Conservation (phyloP, 2,113 vertebrate genomes). For the Saguinus midas region DNA sequence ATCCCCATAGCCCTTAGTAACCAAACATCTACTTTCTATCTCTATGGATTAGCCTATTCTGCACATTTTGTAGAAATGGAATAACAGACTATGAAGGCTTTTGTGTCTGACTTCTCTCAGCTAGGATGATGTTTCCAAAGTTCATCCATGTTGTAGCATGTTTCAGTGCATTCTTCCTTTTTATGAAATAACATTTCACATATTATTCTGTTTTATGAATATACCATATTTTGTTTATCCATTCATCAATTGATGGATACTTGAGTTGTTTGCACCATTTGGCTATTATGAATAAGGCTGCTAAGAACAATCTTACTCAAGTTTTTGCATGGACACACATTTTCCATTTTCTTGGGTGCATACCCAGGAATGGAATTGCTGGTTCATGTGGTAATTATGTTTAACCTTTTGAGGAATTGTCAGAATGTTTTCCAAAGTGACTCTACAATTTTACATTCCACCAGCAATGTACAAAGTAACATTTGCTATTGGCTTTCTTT, state of each 20-base stretch:
- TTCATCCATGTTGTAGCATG: not conserved
- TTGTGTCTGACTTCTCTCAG: not conserved
- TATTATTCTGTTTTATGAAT: not conserved
- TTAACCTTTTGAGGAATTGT: not conserved
- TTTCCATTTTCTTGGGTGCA: not conserved
- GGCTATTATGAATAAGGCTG: not conserved
- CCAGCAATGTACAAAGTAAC: not conserved
- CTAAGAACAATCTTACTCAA: not conserved
- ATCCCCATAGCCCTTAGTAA: not conserved
- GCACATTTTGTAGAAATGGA: not conserved
- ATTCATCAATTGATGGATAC: not conserved
- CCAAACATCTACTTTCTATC: not conserved
- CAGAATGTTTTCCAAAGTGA: not conserved
- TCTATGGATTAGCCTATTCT: not conserved
- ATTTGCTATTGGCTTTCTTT: not conserved
- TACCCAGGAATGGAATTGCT: not conserved
- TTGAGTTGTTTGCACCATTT: not conserved
- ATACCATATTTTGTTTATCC: not conserved
- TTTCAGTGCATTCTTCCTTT: not conserved
- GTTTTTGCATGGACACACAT: not conserved
- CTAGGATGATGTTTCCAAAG: not conserved
- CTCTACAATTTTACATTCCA: not conserved
- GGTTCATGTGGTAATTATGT: not conserved
- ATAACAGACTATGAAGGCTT: not conserved
- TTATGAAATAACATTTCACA: not conserved